Conservation (phyloP, 2,113 vertebrate species). For the Cephalopholis sonnerati region DNA sequence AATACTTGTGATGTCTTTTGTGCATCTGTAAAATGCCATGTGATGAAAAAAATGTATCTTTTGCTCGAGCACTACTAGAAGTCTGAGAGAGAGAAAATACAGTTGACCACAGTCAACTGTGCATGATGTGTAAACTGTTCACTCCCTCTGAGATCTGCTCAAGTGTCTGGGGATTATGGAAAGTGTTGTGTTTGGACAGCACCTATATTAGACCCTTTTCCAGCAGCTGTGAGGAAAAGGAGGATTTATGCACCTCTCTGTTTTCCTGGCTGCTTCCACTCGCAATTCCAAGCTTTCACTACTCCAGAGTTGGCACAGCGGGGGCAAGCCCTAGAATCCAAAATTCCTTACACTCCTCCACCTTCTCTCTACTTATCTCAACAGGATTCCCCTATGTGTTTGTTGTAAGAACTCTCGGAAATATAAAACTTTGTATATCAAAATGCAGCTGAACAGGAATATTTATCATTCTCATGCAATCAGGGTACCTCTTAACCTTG, state of each 20-base stretch:
- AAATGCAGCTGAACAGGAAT: not conserved
- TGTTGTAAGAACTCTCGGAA: conserved; percentile 20
- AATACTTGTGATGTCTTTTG: not conserved
- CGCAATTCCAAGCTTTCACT: conserved; percentile 43
- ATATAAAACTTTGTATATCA: conserved; percentile 16
- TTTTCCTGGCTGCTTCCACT: conserved; percentile 40
- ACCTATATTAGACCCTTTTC: conserved; percentile 52
- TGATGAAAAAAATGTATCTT: not conserved
- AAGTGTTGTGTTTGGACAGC: conserved; percentile 56
- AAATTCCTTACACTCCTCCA: conserved; percentile 51
- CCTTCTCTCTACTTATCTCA: conserved; percentile 45
- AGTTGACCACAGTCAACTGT: not conserved
- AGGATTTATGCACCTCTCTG: conserved; percentile 53
- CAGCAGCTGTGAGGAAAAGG: conserved; percentile 42
- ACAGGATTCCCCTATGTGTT: conserved; percentile 38
- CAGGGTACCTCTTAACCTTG: conserved; percentile 7
- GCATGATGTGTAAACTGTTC: conserved; percentile 35
- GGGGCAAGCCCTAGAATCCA: conserved; percentile 21
- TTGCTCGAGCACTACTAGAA: not conserved
- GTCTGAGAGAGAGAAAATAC: not conserved
- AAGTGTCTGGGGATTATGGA: conserved; percentile 52
- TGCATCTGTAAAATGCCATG: not conserved
- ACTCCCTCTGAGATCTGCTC: conserved; percentile 34
- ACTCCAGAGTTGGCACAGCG: conserved; percentile 51
- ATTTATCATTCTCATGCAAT: conserved; percentile 12